A percentile compares a stretch with the other conserved stretches of the same genome.
Conservation (phyloP, 2,888 invertebrate species). For the Buathra laborator region DNA sequence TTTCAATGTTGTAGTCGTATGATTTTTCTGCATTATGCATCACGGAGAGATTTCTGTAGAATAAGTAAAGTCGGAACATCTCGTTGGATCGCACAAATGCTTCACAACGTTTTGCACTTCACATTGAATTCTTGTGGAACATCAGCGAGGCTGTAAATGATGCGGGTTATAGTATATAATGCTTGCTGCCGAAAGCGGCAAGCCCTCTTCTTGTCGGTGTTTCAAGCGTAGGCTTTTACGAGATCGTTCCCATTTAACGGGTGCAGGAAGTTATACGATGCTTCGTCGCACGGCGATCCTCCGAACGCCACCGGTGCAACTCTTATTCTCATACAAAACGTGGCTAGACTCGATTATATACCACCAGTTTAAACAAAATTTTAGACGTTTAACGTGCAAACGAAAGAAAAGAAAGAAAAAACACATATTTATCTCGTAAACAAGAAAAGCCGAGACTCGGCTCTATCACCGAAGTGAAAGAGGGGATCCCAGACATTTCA, state of each 20-base stretch:
- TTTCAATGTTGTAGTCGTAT: conserved; percentile 8
- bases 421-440: neutral
- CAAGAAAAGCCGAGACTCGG: conserved; percentile 17
- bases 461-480: neutral
- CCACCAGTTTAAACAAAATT: conserved; percentile 26
- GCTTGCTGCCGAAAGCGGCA: conserved; percentile 34
- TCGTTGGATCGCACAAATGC: conserved; percentile 30
- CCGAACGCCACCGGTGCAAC: neutral
- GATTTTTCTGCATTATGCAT: conserved; percentile 3
- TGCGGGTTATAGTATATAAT: conserved; percentile 60
- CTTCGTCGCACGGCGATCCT: neutral
- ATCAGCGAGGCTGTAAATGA: conserved; percentile 43
- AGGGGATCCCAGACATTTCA: conserved; percentile 11
- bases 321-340: conserved; percentile 21
- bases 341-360: conserved; percentile 44
- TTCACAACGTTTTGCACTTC: conserved; percentile 19
- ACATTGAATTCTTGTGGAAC: conserved; percentile 40
- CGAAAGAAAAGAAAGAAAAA: neutral
- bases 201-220: neutral
- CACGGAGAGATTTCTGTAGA: neutral
- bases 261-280: conserved; percentile 13
- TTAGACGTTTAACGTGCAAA: neutral
- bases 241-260: conserved; percentile 53
- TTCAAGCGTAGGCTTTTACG: conserved; percentile 55
- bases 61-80: conserved; percentile 18